Percentiles rank a stretch among this genome's conserved stretches.
Conservation (phyloP, 1,140 invertebrate species). For the Camponotus pennsylvanicus region DNA sequence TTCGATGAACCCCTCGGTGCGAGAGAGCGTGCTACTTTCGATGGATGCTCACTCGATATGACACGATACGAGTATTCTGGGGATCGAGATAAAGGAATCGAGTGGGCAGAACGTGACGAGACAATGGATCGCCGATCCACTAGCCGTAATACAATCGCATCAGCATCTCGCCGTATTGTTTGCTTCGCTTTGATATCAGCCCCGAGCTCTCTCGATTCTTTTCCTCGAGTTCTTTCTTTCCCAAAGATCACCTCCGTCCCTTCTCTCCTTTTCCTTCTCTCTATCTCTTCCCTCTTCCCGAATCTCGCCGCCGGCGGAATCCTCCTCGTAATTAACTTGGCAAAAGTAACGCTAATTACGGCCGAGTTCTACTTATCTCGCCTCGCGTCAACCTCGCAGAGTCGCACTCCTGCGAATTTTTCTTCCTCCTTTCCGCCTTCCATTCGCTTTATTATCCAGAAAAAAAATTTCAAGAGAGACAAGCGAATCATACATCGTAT, state of each 20-base stretch:
- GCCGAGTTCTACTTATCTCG: conserved; percentile 57
- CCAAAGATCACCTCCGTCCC: conserved; percentile 23
- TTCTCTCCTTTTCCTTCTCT: conserved; percentile 31
- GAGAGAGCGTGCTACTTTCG: conserved; percentile 84
- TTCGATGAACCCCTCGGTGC: conserved; percentile 69
- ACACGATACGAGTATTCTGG: conserved; percentile 82
- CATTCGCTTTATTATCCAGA: conserved; percentile 14
- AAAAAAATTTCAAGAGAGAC: background rate
- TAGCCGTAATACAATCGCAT: conserved; percentile 87
- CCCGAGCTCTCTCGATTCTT: conserved; percentile 77
- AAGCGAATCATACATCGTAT: background rate
- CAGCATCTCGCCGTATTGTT: conserved; percentile 86
- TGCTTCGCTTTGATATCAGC: conserved; percentile 84
- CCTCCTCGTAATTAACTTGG: conserved; percentile 72
- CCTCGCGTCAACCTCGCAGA: conserved; percentile 36
- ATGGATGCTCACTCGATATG: conserved; percentile 86
- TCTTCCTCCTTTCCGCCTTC: conserved; percentile 1
- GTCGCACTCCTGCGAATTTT: conserved; percentile 34
- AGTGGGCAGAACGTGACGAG: conserved; percentile 86
- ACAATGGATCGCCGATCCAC: conserved; percentile 86
- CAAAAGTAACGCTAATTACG: conserved; percentile 63
- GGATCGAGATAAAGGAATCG: conserved; percentile 86
- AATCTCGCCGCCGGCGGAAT: conserved; percentile 60
- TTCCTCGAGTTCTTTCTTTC: conserved; percentile 69
- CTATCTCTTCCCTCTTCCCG: conserved; percentile 19